Base-by-base conservation (phyloP, 2,888 invertebrate species). In the Leptothorax acervorum region DNA sequence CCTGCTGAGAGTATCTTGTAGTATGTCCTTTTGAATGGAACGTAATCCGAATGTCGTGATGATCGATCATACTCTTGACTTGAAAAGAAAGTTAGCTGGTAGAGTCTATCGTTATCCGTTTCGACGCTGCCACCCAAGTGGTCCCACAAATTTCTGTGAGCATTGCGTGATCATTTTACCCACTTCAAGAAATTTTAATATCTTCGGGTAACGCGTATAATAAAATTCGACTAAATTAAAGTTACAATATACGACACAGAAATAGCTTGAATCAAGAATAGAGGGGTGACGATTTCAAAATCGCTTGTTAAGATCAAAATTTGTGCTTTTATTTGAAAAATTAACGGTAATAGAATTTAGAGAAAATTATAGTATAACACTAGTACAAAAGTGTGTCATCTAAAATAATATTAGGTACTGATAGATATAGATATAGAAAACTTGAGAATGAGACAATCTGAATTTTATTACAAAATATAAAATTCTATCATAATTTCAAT, bases 1-100 rank as follows among this genome's bases (percentile, higher is more conserved):
- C 85, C 85, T 63, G 85, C 85, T 85, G 85, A 57, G 85, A 85
- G 65, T 55, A 60, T 65, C 57, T 73, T 84, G 74, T 66, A 55
- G 78, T 73, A 84, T 8, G 71, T 84, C n/a, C 70, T 31, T 73
- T 65, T 73, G 73, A 81, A 81, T 81, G 73, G 60, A 71, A 85
- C 71, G 57, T 84, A 85, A 84, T 85, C 78, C 78, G 57, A 85
- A 60, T 84, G 55, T 71, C 85, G n/a, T 65, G 76, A 75, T 60
- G 85, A 85, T 85, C 85, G 85, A 85, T 85, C 85, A 85, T 85
- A 78, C 71, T 57, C 65, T 53, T 82, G 82, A 82, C 79, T 84
- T 84, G 84, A 78, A 85, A 84, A 70, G 84, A 70, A 78, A 83
- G 62, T 83, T 55, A 31, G 35, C 23, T 76, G 42, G 66, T 73